Conservation (phyloP, 2,888 invertebrate genomes). For the Drosophila nr. medialis region DNA sequence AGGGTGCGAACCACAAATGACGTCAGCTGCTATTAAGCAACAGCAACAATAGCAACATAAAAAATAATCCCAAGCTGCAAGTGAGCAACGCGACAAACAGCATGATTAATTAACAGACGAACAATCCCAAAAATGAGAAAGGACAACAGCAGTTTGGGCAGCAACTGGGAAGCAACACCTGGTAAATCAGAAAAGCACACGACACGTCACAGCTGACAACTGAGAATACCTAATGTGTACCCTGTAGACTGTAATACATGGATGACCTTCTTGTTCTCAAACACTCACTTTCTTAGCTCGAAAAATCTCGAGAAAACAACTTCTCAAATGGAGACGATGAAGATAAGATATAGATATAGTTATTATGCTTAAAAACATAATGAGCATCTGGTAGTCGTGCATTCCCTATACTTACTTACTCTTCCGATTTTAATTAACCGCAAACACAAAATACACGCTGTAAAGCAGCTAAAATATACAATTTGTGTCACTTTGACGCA, state of each 20-base stretch:
- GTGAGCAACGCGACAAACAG: slow-evolving; percentile 60
- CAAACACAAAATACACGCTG: slow-evolving; percentile 35
- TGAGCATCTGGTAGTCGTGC: not conserved
- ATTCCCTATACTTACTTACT: not conserved
- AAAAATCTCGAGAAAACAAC: not conserved
- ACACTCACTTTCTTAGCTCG: not conserved
- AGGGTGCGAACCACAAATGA: slow-evolving; percentile 42
- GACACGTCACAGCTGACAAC: slow-evolving; percentile 16
- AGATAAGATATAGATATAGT: not conserved
- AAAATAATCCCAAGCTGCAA: slow-evolving; percentile 58
- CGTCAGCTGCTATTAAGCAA: slow-evolving; percentile 47
- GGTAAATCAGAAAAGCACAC: slow-evolving; percentile 46
- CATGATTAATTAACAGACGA: slow-evolving; percentile 68
- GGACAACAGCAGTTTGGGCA: slow-evolving; percentile 7
- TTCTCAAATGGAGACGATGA: not conserved
- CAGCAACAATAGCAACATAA: slow-evolving; percentile 25
- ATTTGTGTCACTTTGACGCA: slow-evolving; percentile 44
- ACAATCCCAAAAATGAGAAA: slow-evolving; percentile 40
- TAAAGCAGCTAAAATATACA: slow-evolving; percentile 9
- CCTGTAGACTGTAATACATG: slow-evolving; percentile 8
- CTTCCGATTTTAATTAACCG: slow-evolving; percentile 60
- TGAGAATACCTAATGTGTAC: slow-evolving; percentile 21
- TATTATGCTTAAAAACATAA: not conserved
- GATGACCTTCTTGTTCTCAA: not conserved
- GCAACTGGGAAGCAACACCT: slow-evolving; percentile 1